Evolutionary conservation across 2,113 vertebrate species (phyloP), one percentile per base, ranked within the genome.

Genomic region (Chloropsis hardwickii): DNA sequence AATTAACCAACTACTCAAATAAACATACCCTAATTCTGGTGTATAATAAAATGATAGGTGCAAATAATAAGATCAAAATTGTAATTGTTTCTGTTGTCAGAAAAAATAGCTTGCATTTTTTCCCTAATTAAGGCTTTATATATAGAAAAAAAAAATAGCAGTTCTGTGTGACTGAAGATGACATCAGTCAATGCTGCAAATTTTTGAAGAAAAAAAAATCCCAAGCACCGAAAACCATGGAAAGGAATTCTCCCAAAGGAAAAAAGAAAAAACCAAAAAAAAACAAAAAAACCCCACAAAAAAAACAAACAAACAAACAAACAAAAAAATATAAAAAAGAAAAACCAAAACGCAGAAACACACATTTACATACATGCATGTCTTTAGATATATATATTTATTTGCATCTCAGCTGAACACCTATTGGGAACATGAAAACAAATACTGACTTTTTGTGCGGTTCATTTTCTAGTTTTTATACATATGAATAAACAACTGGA

Each of bases 21-120:
- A 67, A 70, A 29, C 4, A 78, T 25, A 44, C 2, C 4, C 6
- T 70, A 37, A 54, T 65, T 77, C 47, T 73, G 10, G 10, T 70
- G 22, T 37, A 21, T 54, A 35, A 70, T 70, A 45, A 27, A 22
- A 57, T 42, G 17, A 45, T 27, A 64, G 39, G 45, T 54, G 2
- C 3, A 65, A 31, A 77, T 57, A 0, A n/a, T 25, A 56, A 42
- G 5, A 21, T n/a, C 0, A 4, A 82, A 72, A 88, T 6, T 10
- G 5, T 37, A 82, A 79, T 48, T 0, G 11, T 77, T 80, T 71
- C 5, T 56, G 19, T 39, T 0, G 0, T 66, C 48, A 80, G 39
- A 53, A 65, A 70, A 86, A 71, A 70, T 54, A 39, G 13, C 16
- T 77, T 84, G 2, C 5, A 28, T 70, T 78, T 4, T 64, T 14